Conservation (phyloP, 2,888 invertebrate genomes). For the Eurytoma adleriae region DNA sequence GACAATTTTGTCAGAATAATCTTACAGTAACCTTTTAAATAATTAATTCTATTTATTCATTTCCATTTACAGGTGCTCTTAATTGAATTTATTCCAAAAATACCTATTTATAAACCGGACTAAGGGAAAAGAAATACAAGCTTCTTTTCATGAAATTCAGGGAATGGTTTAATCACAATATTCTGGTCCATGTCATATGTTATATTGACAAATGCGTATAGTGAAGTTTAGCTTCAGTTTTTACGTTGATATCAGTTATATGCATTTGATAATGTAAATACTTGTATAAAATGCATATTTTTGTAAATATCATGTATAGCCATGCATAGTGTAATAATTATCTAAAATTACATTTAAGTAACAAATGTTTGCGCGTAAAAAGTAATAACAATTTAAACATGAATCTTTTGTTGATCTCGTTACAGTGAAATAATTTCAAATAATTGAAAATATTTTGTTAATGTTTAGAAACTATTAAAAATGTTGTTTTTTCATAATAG, state of each 20-base stretch:
- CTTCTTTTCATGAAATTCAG: slow-evolving; percentile 52
- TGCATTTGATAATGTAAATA: slow-evolving; percentile 61
- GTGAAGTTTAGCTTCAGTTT: slow-evolving; percentile 23
- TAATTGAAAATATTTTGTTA: slow-evolving; percentile 29
- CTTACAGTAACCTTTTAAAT: not conserved
- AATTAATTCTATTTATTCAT: not conserved
- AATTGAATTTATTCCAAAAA: slow-evolving; percentile 97
- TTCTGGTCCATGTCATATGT: slow-evolving; percentile 44
- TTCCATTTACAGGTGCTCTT: slow-evolving; percentile 83
- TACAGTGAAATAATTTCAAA: slow-evolving; percentile 31
- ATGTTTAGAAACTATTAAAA: slow-evolving; percentile 23
- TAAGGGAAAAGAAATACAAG: slow-evolving; percentile 76
- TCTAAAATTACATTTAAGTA: slow-evolving; percentile 43
- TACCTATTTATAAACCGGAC: slow-evolving; percentile 96
- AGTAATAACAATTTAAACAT: slow-evolving; percentile 43
- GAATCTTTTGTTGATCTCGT: slow-evolving; percentile 48
- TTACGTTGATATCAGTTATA: slow-evolving; percentile 53
- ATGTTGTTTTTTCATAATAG: slow-evolving; percentile 50
- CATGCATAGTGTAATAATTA: slow-evolving; percentile 67
- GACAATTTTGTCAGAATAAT: not conserved
- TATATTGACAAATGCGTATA: slow-evolving; percentile 48
- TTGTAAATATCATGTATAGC: slow-evolving; percentile 71
- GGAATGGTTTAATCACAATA: slow-evolving; percentile 50
- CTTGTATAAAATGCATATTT: slow-evolving; percentile 68
- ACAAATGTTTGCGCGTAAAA: slow-evolving; percentile 32